These are phyloP conservation scores for Asteroscopus sphinx DNA, from an alignment of 2,888 invertebrate genomes.

Conservation along the genomic window DNA sequence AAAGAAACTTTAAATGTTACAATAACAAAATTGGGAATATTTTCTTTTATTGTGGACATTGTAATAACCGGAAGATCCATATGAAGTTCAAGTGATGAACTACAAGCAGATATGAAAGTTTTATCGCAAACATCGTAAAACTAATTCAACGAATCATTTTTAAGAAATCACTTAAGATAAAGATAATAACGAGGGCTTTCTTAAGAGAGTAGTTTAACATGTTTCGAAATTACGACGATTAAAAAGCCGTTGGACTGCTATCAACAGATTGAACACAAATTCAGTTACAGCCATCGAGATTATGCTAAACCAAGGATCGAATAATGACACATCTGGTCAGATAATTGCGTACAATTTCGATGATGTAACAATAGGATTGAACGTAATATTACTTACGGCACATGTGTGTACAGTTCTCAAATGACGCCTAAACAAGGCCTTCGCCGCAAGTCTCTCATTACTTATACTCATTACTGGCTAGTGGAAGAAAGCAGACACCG, in stretches of 20 bases:
- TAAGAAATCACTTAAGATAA: conserved; percentile 4
- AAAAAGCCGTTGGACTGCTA: not conserved
- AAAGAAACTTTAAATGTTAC: not conserved
- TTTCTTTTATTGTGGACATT: conserved; percentile 1
- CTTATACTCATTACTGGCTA: conserved; percentile 78
- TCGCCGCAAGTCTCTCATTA: conserved; percentile 73
- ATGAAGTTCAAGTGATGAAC: conserved; percentile 7
- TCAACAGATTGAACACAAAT: conserved; percentile 14
- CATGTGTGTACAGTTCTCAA: conserved; percentile 74
- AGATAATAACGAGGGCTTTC: conserved; percentile 7
- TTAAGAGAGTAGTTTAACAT: not conserved
- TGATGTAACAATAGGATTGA: conserved; percentile 62
- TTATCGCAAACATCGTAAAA: conserved; percentile 11
- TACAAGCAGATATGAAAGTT: not conserved
- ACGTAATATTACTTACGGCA: conserved; percentile 67
- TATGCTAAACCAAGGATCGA: conserved; percentile 25
- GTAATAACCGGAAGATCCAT: conserved; percentile 8
- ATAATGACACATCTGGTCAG: conserved; percentile 22
- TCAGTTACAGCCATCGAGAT: conserved; percentile 15
- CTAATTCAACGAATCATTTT: conserved; percentile 4
- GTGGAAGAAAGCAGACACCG: conserved; percentile 88
- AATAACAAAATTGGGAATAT: conserved; percentile 2
- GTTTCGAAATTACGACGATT: conserved; percentile 2
- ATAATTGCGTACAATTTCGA: conserved; percentile 49
- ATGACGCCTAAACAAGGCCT: conserved; percentile 77